Conservation (phyloP, 2,797 vertebrate genomes). For the Spinus pinus region DNA sequence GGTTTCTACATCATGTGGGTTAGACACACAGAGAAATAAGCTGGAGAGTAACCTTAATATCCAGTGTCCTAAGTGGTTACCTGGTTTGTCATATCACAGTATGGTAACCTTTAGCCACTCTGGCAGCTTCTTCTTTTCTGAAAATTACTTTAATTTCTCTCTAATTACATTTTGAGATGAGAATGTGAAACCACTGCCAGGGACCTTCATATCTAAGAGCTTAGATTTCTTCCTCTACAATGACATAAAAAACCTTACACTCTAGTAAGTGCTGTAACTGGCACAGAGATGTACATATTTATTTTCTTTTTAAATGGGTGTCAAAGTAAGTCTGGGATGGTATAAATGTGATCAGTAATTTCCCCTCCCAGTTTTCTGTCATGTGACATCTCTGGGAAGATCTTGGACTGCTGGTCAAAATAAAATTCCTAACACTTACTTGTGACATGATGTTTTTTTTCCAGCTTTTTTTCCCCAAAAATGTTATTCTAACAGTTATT, state of each 20-base stretch:
- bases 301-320: not conserved
- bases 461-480: fast-evolving
- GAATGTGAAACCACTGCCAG: not conserved
- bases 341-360: not conserved
- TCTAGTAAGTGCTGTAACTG: not conserved
- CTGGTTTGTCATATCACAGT: not conserved
- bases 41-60: not conserved
- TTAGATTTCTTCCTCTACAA: not conserved
- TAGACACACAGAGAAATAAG: not conserved
- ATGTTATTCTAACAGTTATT: not conserved
- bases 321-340: not conserved
- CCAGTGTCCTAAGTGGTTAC: not conserved
- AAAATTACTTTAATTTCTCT: not conserved
- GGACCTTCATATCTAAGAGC: not conserved
- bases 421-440: not conserved
- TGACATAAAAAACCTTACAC: not conserved
- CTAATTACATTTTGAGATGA: not conserved
- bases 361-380: not conserved
- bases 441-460: not conserved
- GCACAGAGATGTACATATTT: not conserved
- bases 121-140: not conserved
- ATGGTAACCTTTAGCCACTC: not conserved
- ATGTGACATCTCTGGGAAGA: not conserved
- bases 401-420: not conserved
- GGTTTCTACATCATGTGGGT: not conserved